Evolutionary conservation across 2,113 vertebrate genomes (phyloP), one percentile per base, ranked within the genome.

Genomic region (Gymnorhina tibicen): DNA sequence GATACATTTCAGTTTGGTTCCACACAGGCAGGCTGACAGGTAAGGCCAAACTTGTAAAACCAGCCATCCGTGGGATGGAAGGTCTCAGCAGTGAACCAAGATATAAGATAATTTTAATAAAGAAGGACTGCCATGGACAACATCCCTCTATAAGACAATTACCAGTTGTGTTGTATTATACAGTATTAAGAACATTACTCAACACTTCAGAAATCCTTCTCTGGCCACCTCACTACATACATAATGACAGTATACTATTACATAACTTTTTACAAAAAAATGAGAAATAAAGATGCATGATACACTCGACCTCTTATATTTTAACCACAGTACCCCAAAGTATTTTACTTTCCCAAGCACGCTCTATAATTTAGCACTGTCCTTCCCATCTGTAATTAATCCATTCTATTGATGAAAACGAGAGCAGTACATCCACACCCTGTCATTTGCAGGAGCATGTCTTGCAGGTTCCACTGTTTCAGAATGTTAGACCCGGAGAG

Each of bases 1-100:
- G 97, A 97, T 97, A 96, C 73, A 94, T 97, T 97, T 97, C 94
- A 89, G 87, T 95, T 97, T 47, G 30, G 87, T 85, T 93, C 63
- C 68, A 92, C 84, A 91, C 44, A 93, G 87, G 87, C 93, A 91
- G 74, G 90, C 73, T 96, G 96, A 97, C 89, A 98, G 93, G 49
- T 85, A 96, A 95, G 80, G 78, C 94, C 96, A 85, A 91, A 95
- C 96, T 96, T 94, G 93, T 89, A 85, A 98, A 97, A 93, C 80
- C 84, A 81, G 69, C 91, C 96, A 87, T 79, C 92, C 96, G 68
- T 62, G 89, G n/a, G 64, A 97, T 85, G 78, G 96, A 97, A 63
- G 50, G 83, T 92, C 89, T 95, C 91, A 82, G 81, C 77, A 94
- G 80, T 63, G 39, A 97, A 89, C 52, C 85, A 85, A 53, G 17